phyloP scores from a whole-genome alignment of 2,113 vertebrate genomes.

The Perca fluviatilis region DNA sequence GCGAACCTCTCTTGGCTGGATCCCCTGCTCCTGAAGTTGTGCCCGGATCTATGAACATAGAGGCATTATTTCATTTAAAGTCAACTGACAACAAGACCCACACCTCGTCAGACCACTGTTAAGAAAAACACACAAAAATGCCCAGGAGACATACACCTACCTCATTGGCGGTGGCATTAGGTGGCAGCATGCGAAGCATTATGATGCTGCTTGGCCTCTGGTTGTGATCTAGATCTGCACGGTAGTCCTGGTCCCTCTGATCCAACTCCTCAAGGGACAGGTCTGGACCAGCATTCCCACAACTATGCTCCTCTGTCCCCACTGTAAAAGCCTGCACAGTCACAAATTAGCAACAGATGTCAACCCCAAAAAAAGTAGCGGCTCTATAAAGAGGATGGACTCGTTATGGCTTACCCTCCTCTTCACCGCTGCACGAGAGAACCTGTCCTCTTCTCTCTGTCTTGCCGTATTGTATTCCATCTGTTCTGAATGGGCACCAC shows the following conservation, averaged over 20 bases:
- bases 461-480: slow-evolving; percentile 60
- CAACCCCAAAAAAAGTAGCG: not conserved
- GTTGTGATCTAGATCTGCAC: slow-evolving; percentile 86
- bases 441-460: slow-evolving; percentile 75
- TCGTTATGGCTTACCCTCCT: slow-evolving; percentile 71
- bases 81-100: not conserved
- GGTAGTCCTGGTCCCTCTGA: slow-evolving; percentile 92
- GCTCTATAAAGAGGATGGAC: not conserved
- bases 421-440: slow-evolving; percentile 63
- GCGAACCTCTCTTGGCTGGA: slow-evolving; percentile 91
- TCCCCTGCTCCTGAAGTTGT: slow-evolving; percentile 90
- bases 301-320: slow-evolving; percentile 53
- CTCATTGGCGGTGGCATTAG: slow-evolving; percentile 89
- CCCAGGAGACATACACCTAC: slow-evolving; percentile 68
- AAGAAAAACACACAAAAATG: not conserved
- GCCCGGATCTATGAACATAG: slow-evolving; percentile 86
- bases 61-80: not conserved
- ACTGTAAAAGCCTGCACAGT: slow-evolving; percentile 55
- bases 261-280: slow-evolving; percentile 81
- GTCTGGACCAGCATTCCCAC: slow-evolving; percentile 55
- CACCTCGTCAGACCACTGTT: not conserved
- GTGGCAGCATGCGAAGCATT: slow-evolving; percentile 94
- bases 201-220: slow-evolving; percentile 94
- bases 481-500: slow-evolving; percentile 54
- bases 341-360: not conserved